Evolutionary conservation across 2,888 invertebrate species (phyloP).

Genomic region (Apodemia mormo): DNA sequence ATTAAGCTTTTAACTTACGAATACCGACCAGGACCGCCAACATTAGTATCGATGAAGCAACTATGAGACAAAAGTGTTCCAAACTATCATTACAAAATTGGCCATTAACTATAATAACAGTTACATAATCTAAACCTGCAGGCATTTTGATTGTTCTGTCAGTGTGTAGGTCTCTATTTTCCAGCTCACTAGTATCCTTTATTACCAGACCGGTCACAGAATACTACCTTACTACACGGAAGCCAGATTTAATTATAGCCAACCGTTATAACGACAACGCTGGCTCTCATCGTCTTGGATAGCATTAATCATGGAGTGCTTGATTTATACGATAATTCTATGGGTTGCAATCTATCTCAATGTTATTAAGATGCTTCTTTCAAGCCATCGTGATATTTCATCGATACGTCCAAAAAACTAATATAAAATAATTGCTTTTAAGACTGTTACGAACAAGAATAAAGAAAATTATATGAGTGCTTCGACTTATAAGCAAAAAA

Average conservation of each 20-base stretch:
- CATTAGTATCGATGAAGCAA: too few relatives aligned
- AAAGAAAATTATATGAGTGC: neutral
- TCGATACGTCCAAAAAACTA: neutral
- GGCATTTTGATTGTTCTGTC: slow-evolving; percentile 4
- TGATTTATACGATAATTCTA: slow-evolving; percentile 78
- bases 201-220: slow-evolving; percentile 31
- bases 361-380: slow-evolving; percentile 62
- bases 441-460: neutral
- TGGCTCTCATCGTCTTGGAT: slow-evolving; percentile 53
- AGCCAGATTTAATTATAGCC: slow-evolving; percentile 75
- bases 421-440: neutral
- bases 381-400: slow-evolving; percentile 34
- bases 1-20: too few relatives aligned
- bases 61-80: neutral
- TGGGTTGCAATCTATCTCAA: slow-evolving; percentile 55
- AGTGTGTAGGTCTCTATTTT: slow-evolving; percentile 26
- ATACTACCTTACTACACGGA: slow-evolving; percentile 58
- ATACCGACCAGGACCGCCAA: too few relatives aligned
- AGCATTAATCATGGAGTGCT: slow-evolving; percentile 70
- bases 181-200: slow-evolving; percentile 27
- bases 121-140: neutral
- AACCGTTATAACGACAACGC: slow-evolving; percentile 73
- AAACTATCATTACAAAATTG: slow-evolving; percentile 16
- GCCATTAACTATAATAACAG: neutral
- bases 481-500: too few relatives aligned